Evolutionary conservation across 1,140 invertebrate genomes (phyloP), one percentile per base, ranked within the genome.

Genomic region (Andricus grossulariae): DNA sequence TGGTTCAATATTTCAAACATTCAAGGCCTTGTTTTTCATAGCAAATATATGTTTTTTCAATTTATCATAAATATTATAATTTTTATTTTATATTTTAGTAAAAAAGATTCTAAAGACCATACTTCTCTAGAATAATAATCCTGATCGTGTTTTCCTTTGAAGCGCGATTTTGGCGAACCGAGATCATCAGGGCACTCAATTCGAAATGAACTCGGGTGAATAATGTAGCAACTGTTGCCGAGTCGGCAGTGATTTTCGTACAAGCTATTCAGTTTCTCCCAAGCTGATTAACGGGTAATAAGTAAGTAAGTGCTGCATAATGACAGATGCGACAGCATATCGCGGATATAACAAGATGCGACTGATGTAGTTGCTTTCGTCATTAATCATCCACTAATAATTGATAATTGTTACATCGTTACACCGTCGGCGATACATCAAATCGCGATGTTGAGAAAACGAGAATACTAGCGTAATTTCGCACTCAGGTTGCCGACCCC

Each of bases 281-380:
- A 4, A 15, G 57, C 11, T 60, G 57, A 32, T 39, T 60, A 60
- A 60, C 57, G 57, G 57, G 57, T 60, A 60, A 60, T 60, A 60
- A 60, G 57, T 60, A 60, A n/a, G 57, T 60, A 60, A 60, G 57
- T 60, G 57, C 19, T 60, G 15, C 15, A 25, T 60, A 60, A 60
- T 15, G 25, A 60, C 57, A 60, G 55, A 52, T 10, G 16, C 52
- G 52, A 54, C 52, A 54, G 52, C 52, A 54, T n/a, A 18, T 54
- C 52, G 18, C 52, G 52, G n/a, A 54, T 54, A 54, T 54, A 54
- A 54, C 52, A 54, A 54, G 52, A 52, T n/a, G 52, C 52, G 16
- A 54, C 52, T 18, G 8, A 3, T 54, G 18, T 18, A 18, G 15
- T 54, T 18, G 52, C 52, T 54, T n/a, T 16, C 18, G 1, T 54